A percentile compares a stretch with the other conserved stretches of the same genome.
Evolutionary conservation across 2,797 vertebrate genomes (phyloP).

Genomic region (Siniperca undulata): DNA sequence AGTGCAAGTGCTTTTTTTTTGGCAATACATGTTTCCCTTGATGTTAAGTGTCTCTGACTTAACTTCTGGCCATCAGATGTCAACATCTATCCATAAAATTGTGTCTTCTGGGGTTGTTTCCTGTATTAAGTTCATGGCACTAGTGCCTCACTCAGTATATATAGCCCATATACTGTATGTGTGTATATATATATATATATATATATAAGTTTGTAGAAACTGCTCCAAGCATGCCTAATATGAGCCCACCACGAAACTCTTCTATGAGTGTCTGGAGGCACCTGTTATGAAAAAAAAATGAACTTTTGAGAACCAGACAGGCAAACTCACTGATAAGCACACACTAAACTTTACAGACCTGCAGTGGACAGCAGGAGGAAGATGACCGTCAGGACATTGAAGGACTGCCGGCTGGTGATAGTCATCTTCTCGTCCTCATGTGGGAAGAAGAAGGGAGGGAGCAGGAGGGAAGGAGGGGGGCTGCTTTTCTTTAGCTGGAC

Average conservation of each 20-base stretch:
- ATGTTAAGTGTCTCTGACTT: slow-evolving; percentile 41
- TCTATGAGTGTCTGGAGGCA: neutral
- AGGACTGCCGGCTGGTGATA: slow-evolving; percentile 93
- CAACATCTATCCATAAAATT: slow-evolving; percentile 20
- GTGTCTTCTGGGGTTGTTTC: slow-evolving; percentile 18
- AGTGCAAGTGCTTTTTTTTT: slow-evolving; percentile 36
- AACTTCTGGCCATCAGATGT: slow-evolving; percentile 51
- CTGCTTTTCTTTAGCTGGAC: slow-evolving; percentile 77
- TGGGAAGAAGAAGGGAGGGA: slow-evolving; percentile 78
- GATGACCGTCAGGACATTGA: slow-evolving; percentile 92
- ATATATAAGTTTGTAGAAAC: slow-evolving; percentile 9
- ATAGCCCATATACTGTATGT: too few species aligned
- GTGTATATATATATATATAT: too few species aligned
- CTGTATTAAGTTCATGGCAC: slow-evolving; percentile 39
- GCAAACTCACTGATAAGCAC: slow-evolving; percentile 40
- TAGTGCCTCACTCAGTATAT: slow-evolving; percentile 3
- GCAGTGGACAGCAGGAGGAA: slow-evolving; percentile 92
- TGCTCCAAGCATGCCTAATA: neutral
- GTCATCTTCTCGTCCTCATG: slow-evolving; percentile 96
- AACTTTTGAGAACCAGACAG: slow-evolving; percentile 27
- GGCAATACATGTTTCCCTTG: slow-evolving; percentile 38
- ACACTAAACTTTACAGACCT: slow-evolving; percentile 85
- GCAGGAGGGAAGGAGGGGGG: slow-evolving; percentile 52
- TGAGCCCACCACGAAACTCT: slow-evolving; percentile 9
- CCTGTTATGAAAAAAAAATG: neutral